phyloP scores from a whole-genome alignment of 2,888 invertebrate species.

The Tubulanus polymorphus region DNA sequence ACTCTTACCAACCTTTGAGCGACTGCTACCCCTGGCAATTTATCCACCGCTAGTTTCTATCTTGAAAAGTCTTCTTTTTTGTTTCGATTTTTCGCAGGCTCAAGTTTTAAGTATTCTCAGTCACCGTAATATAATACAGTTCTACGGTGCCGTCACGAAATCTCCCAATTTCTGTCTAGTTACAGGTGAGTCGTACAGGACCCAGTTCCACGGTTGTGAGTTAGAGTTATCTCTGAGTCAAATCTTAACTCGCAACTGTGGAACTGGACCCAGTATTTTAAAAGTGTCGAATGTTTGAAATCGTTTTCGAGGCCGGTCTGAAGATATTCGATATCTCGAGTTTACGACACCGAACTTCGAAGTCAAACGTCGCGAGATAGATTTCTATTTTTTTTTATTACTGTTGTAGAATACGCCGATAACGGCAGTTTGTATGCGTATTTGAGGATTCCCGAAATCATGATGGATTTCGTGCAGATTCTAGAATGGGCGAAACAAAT shows the following conservation, averaged over 20 bases:
- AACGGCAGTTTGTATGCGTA: slow-evolving; percentile 48
- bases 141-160: slow-evolving; percentile 53
- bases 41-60: no score
- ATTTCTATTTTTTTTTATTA: no score
- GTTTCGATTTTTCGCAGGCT: slow-evolving; percentile 50
- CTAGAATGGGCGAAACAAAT: slow-evolving; percentile 49
- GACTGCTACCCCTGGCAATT: no score
- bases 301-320: not conserved
- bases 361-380: no score
- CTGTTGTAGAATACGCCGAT: slow-evolving; percentile 47
- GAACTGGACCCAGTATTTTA: no score
- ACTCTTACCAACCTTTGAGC: no score
- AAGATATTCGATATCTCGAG: not conserved
- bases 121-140: slow-evolving; percentile 54
- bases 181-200: slow-evolving; percentile 40
- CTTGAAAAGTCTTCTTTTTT: no score
- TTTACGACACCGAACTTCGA: not conserved
- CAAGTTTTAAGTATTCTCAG: slow-evolving; percentile 52
- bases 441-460: slow-evolving; percentile 36
- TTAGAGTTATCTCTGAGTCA: no score
- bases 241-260: no score
- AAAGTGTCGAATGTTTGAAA: no score
- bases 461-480: slow-evolving; percentile 42
- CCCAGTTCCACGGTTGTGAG: no score
- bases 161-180: slow-evolving; percentile 54